Percentiles rank a stretch among this genome's conserved stretches.
Conservation (phyloP, 2,888 invertebrate genomes). For the Halocaridina rubra region DNA sequence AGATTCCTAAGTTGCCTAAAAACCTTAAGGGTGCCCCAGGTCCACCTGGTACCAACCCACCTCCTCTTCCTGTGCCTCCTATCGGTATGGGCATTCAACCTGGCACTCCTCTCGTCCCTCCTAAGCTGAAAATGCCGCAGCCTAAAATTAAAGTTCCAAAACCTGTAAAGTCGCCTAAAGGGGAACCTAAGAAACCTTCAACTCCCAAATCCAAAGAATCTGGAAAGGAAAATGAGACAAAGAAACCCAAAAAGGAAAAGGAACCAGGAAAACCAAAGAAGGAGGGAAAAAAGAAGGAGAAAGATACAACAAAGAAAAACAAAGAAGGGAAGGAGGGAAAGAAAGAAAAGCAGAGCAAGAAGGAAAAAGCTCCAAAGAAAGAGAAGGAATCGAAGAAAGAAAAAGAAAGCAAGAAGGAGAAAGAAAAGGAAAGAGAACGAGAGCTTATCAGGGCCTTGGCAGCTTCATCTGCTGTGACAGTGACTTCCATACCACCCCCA, state of each 20-base stretch:
- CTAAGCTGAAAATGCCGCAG: slow-evolving; percentile 59
- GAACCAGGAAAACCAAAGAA: slow-evolving; percentile 33
- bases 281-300: slow-evolving; percentile 36
- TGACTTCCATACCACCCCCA: slow-evolving; percentile 55
- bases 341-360: slow-evolving; percentile 32
- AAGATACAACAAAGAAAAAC: slow-evolving; percentile 19
- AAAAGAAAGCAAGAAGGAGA: slow-evolving; percentile 48
- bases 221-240: slow-evolving; percentile 8
- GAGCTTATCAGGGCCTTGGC: slow-evolving; percentile 49
- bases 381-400: slow-evolving; percentile 48
- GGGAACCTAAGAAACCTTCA: neutral
- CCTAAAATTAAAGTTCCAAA: slow-evolving; percentile 37
- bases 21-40: too few species aligned
- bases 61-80: neutral
- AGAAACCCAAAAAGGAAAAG: slow-evolving; percentile 40
- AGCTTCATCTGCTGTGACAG: slow-evolving; percentile 52
- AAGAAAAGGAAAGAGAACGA: slow-evolving; percentile 40
- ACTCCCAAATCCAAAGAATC: slow-evolving; percentile 30
- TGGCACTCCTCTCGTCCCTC: slow-evolving; percentile 34
- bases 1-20: slow-evolving; percentile 10
- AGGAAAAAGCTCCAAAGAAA: slow-evolving; percentile 31
- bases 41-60: neutral
- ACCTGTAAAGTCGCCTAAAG: neutral
- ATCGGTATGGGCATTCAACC: neutral
- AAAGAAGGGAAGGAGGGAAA: slow-evolving; percentile 26